Evolutionary conservation across 2,797 vertebrate genomes (phyloP).

Genomic region (Bovichtus diacanthus): DNA sequence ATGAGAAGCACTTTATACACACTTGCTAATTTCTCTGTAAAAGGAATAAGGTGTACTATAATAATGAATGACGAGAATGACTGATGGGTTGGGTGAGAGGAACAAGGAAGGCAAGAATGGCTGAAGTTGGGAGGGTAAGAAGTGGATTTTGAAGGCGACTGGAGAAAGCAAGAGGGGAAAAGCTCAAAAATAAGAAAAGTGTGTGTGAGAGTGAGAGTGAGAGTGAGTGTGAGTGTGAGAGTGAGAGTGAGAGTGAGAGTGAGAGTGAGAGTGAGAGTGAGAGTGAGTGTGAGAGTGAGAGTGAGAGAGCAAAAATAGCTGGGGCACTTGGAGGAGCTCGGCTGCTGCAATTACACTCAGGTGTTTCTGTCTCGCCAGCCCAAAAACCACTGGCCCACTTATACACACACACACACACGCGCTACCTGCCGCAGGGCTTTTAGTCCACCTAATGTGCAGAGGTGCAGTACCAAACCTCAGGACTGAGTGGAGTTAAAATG

Average conservation of each 20-base stretch:
- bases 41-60: slow-evolving; percentile 21
- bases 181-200: background rate
- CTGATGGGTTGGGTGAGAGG: slow-evolving; percentile 9
- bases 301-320: slow-evolving; percentile 27
- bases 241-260: slow-evolving; percentile 11
- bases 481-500: slow-evolving; percentile 36
- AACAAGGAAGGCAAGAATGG: background rate
- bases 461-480: slow-evolving; percentile 42
- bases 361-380: slow-evolving; percentile 52
- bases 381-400: slow-evolving; percentile 55
- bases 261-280: background rate
- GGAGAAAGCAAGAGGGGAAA: background rate
- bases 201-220: background rate
- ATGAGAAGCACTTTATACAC: slow-evolving; percentile 23
- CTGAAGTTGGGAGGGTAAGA: background rate
- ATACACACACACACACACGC: slow-evolving; percentile 21
- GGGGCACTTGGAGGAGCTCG: slow-evolving; percentile 40
- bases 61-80: slow-evolving; percentile 22
- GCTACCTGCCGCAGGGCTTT: slow-evolving; percentile 50
- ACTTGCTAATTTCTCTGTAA: slow-evolving; percentile 21
- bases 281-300: slow-evolving; percentile 10
- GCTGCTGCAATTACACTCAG: slow-evolving; percentile 73
- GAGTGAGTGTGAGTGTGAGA: background rate
- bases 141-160: background rate
- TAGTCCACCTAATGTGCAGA: slow-evolving; percentile 51